A percentile compares a stretch with the other conserved stretches of the same genome.
These are phyloP conservation scores for Cartodere bifasciata DNA, from an alignment of 2,888 invertebrate species.

Conservation along the genomic window DNA sequence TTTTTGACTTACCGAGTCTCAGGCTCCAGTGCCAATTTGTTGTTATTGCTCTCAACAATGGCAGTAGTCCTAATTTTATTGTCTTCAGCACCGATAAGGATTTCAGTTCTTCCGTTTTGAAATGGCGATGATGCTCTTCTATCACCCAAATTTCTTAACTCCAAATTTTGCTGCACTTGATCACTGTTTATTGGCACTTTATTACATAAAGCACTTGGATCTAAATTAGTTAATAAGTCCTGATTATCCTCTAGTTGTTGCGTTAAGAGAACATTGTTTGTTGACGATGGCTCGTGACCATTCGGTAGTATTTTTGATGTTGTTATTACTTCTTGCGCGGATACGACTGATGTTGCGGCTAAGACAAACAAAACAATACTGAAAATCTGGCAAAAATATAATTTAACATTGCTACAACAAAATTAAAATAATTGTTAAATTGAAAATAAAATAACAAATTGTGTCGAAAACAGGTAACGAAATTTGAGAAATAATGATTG, in stretches of 20 bases:
- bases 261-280: slow-evolving; percentile 18
- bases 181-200: slow-evolving; percentile 27
- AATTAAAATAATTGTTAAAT: too few relatives aligned
- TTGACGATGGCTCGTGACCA: slow-evolving; percentile 20
- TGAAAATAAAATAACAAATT: too few relatives aligned
- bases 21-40: slow-evolving; percentile 40
- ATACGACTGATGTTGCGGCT: slow-evolving; percentile 29
- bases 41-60: slow-evolving; percentile 44
- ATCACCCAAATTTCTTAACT: slow-evolving; percentile 32
- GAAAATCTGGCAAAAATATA: too few relatives aligned
- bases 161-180: slow-evolving; percentile 17
- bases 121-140: slow-evolving; percentile 44
- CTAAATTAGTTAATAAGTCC: too few relatives aligned
- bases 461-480: too few relatives aligned
- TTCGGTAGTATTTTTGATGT: slow-evolving; percentile 24
- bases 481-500: too few relatives aligned
- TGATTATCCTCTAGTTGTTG: slow-evolving; percentile 12
- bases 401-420: too few relatives aligned
- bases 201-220: too few relatives aligned
- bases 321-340: slow-evolving; percentile 32
- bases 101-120: slow-evolving; percentile 62
- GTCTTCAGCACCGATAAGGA: slow-evolving; percentile 54
- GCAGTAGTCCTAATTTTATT: slow-evolving; percentile 49
- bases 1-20: slow-evolving; percentile 43
- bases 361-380: too few relatives aligned